phyloP scores from a whole-genome alignment of 2,113 vertebrate genomes.

The Cynocephalus volans region DNA sequence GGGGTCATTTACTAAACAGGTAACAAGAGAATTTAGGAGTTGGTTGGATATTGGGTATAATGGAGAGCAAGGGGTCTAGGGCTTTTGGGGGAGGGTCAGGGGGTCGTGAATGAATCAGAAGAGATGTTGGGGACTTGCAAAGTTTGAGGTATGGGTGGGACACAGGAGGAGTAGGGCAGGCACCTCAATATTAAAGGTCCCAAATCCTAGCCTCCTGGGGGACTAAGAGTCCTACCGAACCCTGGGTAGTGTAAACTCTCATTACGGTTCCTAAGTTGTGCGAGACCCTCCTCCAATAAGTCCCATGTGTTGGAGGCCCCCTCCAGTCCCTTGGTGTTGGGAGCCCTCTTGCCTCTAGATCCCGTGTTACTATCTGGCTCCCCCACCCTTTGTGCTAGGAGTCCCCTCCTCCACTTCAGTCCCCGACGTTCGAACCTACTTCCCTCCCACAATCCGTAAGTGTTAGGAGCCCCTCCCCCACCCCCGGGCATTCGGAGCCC shows the following conservation, averaged over 20 bases:
- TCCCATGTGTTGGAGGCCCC: not conserved
- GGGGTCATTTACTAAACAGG: not conserved
- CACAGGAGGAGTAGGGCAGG: not conserved
- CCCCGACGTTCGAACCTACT: not conserved
- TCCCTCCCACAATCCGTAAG: not conserved
- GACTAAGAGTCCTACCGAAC: no score
- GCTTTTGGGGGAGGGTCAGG: not conserved
- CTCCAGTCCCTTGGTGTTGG: not conserved
- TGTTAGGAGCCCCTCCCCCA: not conserved
- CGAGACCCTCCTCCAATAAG: not conserved
- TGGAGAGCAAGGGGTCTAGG: not conserved
- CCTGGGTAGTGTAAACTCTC: not conserved
- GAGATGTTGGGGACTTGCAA: not conserved
- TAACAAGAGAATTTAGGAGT: not conserved
- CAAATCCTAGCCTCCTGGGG: not conserved
- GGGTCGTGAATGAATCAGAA: not conserved
- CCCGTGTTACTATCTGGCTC: not conserved
- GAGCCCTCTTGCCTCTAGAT: not conserved
- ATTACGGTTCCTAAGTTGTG: not conserved
- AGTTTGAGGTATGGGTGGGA: not conserved
- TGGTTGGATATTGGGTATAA: not conserved
- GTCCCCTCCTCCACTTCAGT: accelerated
- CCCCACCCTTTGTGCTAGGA: not conserved
- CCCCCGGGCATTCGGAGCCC: not conserved
- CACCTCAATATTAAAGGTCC: not conserved